Evolutionary conservation across 2,888 invertebrate species (phyloP), one percentile per base, ranked within the genome.

Genomic region (Zelleria hepariella): DNA sequence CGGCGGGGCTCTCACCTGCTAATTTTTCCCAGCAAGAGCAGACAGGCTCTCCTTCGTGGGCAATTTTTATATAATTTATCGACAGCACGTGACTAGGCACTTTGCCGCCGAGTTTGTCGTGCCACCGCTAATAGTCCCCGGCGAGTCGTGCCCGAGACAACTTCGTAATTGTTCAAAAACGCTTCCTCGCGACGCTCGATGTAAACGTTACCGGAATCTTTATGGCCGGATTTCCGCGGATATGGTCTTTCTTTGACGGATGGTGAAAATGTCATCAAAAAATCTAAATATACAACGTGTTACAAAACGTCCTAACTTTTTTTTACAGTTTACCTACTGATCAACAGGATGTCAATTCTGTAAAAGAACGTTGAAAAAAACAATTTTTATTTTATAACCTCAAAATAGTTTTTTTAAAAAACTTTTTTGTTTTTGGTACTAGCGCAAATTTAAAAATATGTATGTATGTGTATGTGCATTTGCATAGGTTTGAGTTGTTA

Each of bases 31-130:
- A 20, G 49, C n/a, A 20, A 58, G 58, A 57, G 58, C 10, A 58
- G 58, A 58, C 26, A 59, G 10, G 6, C 54, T 52, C 48, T 59
- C 51, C 56, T 57, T 71, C 65, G 69, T 68, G 75, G 77, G 78
- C 77, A 79, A 67, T 70, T 84, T 83, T 84, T 82, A 80, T 82
- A 75, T 85, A 83, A 87, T 86, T 86, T 87, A 86, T 86, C 67
- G 85, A 72, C 66, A 69, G 73, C 73, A 72, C 86, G 86, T 86
- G 86, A 86, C 86, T 78, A 75, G 78, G 80, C 86, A 76, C 74
- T 76, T 77, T 72, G 70, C 60, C 58, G 69, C 67, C 72, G 68
- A 69, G 68, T 69, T 69, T 66, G 66, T 67, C 68, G 62, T 53
- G 24, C 42, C 57, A 56, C 15, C 65, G 61, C 64, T 74, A 76